phyloP scores from a whole-genome alignment of 2,888 invertebrate species.

The Odontothrips loti region DNA sequence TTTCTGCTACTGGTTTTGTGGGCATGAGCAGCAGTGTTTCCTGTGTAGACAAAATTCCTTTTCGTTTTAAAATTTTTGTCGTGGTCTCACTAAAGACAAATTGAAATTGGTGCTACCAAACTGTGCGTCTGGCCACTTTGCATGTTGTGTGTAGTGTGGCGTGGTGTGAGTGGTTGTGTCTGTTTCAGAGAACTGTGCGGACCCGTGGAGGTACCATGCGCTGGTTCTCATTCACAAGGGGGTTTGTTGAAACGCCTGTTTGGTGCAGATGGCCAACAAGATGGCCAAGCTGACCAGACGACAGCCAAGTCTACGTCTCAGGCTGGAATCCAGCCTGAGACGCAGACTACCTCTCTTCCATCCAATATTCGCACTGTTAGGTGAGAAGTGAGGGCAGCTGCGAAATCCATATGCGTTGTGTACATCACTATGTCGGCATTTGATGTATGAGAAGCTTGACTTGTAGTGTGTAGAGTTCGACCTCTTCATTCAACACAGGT shows the following conservation, averaged over 20 bases:
- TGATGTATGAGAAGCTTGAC: background rate
- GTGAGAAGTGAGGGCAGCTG: background rate
- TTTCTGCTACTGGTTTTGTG: too few species aligned
- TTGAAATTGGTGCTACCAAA: too few species aligned
- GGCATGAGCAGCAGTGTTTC: background rate
- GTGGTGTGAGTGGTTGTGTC: slow-evolving; percentile 13
- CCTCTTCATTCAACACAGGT: too few species aligned
- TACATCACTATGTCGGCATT: background rate
- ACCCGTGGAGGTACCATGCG: background rate
- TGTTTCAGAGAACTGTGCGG: background rate
- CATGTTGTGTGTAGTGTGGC: background rate
- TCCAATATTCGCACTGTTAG: slow-evolving; percentile 2
- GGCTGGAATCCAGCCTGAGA: slow-evolving; percentile 9
- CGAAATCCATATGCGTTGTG: background rate
- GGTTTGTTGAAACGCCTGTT: slow-evolving; percentile 13
- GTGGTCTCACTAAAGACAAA: too few species aligned
- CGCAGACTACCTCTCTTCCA: background rate
- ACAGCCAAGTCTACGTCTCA: background rate
- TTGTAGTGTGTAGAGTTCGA: background rate
- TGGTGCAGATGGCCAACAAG: background rate
- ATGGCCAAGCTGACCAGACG: background rate
- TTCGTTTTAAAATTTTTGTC: too few species aligned
- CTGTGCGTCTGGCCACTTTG: slow-evolving; percentile 29
- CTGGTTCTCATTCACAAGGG: slow-evolving; percentile 12
- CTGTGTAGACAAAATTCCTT: background rate